Percentiles rank a stretch among this genome's conserved stretches.
phyloP scores from a whole-genome alignment of 1,140 invertebrate genomes.

The Forficula auricularia region DNA sequence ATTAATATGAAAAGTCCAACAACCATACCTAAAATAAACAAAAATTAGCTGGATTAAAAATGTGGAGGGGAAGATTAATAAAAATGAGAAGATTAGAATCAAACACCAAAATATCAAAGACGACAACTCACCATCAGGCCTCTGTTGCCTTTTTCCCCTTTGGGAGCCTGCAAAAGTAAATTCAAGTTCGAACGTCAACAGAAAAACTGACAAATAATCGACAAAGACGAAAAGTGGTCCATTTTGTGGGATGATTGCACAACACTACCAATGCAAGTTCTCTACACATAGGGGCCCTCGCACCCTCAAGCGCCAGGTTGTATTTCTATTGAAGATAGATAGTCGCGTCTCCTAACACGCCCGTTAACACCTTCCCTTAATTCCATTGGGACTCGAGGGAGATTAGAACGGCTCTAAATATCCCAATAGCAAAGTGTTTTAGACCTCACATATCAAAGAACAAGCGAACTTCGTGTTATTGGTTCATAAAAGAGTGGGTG shows the following conservation, averaged over 20 bases:
- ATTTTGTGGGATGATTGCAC: conserved; percentile 3
- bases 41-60: conserved; percentile 4
- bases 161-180: conserved; percentile 38
- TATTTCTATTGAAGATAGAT: no score
- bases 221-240: conserved; percentile 6
- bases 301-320: no score
- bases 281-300: no score
- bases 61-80: not conserved
- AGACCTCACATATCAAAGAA: no score
- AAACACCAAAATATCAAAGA: not conserved
- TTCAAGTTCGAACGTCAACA: conserved; percentile 17
- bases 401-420: no score
- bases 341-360: no score
- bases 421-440: no score
- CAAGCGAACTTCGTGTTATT: no score
- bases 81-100: no score
- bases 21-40: conserved; percentile 2
- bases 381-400: no score
- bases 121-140: conserved; percentile 43
- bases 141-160: conserved; percentile 45
- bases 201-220: conserved; percentile 16
- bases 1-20: not conserved
- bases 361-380: no score
- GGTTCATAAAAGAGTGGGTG: no score
- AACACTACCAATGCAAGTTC: not conserved